A percentile compares a stretch with the other conserved stretches of the same genome.
Evolutionary conservation across 2,888 invertebrate genomes (phyloP).

Genomic region (Acrobeloides nanus): DNA sequence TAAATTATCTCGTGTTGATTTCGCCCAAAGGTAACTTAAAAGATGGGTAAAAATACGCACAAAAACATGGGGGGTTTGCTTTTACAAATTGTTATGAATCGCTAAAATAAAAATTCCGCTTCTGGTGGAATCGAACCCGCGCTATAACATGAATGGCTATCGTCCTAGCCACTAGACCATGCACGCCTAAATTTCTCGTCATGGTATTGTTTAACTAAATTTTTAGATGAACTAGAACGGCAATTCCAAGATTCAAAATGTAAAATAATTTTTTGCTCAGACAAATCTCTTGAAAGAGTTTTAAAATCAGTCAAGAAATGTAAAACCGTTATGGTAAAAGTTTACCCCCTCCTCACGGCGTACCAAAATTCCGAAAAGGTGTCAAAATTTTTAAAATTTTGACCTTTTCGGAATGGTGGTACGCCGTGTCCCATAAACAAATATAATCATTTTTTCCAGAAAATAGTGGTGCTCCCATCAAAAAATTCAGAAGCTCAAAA

Average conservation of each 20-base stretch:
- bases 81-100: no score
- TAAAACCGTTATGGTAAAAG: slow-evolving; percentile 10
- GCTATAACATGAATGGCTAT: no score
- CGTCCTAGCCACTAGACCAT: no score
- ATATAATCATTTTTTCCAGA: neutral
- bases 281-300: slow-evolving; percentile 25
- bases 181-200: no score
- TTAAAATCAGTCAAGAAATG: slow-evolving; percentile 25
- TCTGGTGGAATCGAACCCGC: no score
- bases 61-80: no score
- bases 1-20: neutral
- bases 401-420: no score
- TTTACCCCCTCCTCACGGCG: neutral
- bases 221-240: slow-evolving; percentile 29
- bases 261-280: slow-evolving; percentile 25
- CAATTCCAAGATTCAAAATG: slow-evolving; percentile 31
- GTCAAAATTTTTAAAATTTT: no score
- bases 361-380: no score
- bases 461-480: slow-evolving; percentile 10
- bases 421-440: no score
- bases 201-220: neutral
- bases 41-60: no score
- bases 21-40: neutral
- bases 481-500: neutral
- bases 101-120: no score